Evolutionary conservation across 2,797 vertebrate genomes (phyloP), one percentile per base, ranked within the genome.

Genomic region (Taeniopygia guttata): DNA sequence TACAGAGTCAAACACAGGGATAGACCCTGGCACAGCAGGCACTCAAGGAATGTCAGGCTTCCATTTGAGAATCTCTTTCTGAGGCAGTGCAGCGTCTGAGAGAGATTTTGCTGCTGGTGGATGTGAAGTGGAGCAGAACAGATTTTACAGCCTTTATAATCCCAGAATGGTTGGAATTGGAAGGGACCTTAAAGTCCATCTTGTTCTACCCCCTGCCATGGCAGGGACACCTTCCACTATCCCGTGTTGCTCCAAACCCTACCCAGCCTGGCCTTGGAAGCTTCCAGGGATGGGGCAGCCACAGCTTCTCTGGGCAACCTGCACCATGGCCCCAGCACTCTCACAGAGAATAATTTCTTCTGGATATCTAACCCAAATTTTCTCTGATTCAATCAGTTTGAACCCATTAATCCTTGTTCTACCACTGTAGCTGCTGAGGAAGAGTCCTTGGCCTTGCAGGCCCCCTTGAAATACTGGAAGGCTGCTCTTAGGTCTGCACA

Each of bases 101-200:
- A 46, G 56, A 81, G 38, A 32, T 81, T 81, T 84, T 84, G 48
- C 66, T 92, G 54, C 45, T 92, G 70, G 23, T 46, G 56, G 49
- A 54, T 46, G 73, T 74, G 64, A 92, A 88, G 66, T 17, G 26
- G 62, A 92, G 54, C 69, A 78, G 60, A 84, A 84, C 23, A 49
- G 69, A 81, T 86, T 84, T 92, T 59, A 67, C 48, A 69, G 36
- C 23, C 20, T 48, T 79, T 60, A 36, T 46, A 84, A 66, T 54
- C 52, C 54, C 23, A n/a, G 42, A 60, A 43, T 43, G 27, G 20
- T 10, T 73, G 45, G 11, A 52, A 46, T 18, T 78, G 34, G 52
- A 60, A 60, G 26, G 16, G 32, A 54, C 12, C 11, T 60, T 59
- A 84, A 40, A 78, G 22, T 10, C n/a, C 40, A 42, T 25, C 19